These are phyloP conservation scores for Mico argentatus DNA, from an alignment of 2,797 vertebrate species.

Conservation along the genomic window DNA sequence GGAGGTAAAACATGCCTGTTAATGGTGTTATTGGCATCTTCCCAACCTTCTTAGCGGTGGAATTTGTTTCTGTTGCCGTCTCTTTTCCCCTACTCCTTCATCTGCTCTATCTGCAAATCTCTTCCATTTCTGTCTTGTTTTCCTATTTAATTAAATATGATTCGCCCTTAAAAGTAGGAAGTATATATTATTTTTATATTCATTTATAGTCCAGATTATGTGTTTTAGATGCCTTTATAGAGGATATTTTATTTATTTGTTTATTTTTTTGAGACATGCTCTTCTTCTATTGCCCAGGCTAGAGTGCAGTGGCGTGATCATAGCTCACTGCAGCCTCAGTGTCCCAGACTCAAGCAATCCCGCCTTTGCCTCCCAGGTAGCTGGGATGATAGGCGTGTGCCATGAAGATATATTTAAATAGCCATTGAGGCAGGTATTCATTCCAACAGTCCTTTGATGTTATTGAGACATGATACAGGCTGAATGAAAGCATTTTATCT, in stretches of 20 bases:
- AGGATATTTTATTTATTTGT: background rate
- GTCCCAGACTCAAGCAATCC: background rate
- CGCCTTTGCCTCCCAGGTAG: background rate
- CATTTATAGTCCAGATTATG: background rate
- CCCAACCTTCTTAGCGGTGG: background rate
- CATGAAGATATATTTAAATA: background rate
- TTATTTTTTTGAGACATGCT: background rate
- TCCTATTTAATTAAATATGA: background rate
- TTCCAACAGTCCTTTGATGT: background rate
- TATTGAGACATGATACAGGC: background rate
- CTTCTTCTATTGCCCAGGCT: background rate
- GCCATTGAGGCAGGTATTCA: background rate
- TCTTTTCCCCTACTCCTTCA: background rate
- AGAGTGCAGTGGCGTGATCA: background rate
- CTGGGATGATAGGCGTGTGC: background rate
- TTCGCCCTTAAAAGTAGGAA: background rate
- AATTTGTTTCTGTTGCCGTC: background rate
- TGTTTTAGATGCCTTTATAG: background rate
- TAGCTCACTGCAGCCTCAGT: background rate
- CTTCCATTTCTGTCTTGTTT: background rate
- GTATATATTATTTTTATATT: background rate
- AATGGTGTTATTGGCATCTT: background rate
- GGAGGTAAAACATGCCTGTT: background rate
- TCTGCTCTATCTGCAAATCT: background rate
- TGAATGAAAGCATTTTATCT: conserved; percentile 7